A percentile compares a stretch with the other conserved stretches of the same genome.
Evolutionary conservation across 53 echinoderm and acorn worm species (phyloP).

Genomic region (Holothuria leucospilota): DNA sequence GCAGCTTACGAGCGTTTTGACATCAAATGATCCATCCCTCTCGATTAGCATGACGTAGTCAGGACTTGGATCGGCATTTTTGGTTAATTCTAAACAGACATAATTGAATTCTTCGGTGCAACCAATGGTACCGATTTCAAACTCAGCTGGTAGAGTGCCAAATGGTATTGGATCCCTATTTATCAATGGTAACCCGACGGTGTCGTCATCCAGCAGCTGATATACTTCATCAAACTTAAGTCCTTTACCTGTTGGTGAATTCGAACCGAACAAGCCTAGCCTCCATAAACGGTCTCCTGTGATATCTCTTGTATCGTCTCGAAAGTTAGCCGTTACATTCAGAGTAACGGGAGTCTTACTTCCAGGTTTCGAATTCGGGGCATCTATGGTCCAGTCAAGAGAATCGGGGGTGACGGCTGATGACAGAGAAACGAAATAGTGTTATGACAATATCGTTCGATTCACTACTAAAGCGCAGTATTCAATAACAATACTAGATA

Average conservation of each 20-base stretch:
- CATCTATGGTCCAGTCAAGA: neutral
- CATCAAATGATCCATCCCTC: slow-evolving; percentile 12
- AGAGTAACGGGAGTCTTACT: slow-evolving; percentile 4
- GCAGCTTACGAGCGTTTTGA: slow-evolving; percentile 19
- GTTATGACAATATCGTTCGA: too few species aligned
- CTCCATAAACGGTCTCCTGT: slow-evolving; percentile 18
- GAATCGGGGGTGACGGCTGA: slow-evolving; percentile 26
- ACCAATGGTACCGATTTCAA: slow-evolving; percentile 38
- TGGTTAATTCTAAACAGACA: slow-evolving; percentile 28
- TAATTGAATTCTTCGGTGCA: slow-evolving; percentile 22
- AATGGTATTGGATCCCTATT: neutral
- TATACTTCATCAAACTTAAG: slow-evolving; percentile 30
- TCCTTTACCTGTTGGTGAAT: slow-evolving; percentile 2
- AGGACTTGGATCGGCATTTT: slow-evolving; percentile 12
- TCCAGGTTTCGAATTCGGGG: neutral
- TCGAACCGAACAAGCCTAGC: slow-evolving; percentile 30
- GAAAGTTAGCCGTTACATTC: neutral
- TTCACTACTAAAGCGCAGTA: too few species aligned
- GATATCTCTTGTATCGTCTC: slow-evolving; percentile 33
- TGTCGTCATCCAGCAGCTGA: slow-evolving; percentile 11
- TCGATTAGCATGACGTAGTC: slow-evolving; percentile 44
- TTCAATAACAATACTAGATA: too few species aligned
- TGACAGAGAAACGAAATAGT: too few species aligned
- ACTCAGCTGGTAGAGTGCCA: neutral
- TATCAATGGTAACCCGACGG: neutral